These are phyloP conservation scores for Clitarchus hookeri DNA, from an alignment of 2,888 invertebrate genomes.

Conservation along the genomic window DNA sequence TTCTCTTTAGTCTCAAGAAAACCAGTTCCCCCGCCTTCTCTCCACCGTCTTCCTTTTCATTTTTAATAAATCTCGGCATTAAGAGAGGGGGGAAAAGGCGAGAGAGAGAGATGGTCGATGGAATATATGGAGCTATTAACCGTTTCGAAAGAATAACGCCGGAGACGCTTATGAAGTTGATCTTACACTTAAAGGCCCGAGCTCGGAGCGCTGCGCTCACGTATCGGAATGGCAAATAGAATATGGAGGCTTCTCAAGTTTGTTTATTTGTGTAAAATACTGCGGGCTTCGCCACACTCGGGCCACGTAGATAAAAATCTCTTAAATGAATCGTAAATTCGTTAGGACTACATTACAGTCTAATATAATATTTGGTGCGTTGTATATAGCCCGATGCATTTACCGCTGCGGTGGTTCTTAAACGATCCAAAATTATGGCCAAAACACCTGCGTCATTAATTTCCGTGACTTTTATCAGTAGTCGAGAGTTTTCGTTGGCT, in stretches of 20 bases:
- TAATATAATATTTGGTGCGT: slow-evolving; percentile 8
- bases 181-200: background rate
- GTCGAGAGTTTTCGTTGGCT: too few species aligned
- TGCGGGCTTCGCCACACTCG: background rate
- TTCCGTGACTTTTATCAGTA: background rate
- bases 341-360: background rate
- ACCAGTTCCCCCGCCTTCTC: slow-evolving; percentile 16
- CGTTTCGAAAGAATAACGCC: slow-evolving; percentile 23
- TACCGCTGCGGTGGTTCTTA: background rate
- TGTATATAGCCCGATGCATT: background rate
- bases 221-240: background rate
- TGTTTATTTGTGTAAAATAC: background rate
- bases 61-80: slow-evolving; percentile 34
- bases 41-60: slow-evolving; percentile 22
- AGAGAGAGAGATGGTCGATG: slow-evolving; percentile 10
- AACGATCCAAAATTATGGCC: background rate
- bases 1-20: slow-evolving; percentile 20
- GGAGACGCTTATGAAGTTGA: slow-evolving; percentile 9
- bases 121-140: slow-evolving; percentile 20
- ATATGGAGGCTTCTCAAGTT: background rate
- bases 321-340: slow-evolving; percentile 14
- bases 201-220: background rate
- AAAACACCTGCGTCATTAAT: background rate
- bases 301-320: background rate
- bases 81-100: background rate